Evolutionary conservation across 2,797 vertebrate genomes (phyloP), one percentile per base, ranked within the genome.

Genomic region (Catamblyrhynchus diadema): DNA sequence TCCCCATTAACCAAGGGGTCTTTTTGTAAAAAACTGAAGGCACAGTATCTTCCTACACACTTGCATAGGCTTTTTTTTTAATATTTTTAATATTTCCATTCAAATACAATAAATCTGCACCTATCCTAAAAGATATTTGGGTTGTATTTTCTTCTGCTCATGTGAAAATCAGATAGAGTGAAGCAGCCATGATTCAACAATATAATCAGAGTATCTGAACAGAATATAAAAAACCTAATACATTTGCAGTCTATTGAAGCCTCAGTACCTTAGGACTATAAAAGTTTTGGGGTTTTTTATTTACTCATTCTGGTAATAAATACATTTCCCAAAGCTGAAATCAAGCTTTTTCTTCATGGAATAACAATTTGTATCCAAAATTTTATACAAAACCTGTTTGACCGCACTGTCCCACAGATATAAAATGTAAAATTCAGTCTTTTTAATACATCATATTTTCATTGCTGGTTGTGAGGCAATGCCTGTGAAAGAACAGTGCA

Each of bases 111-210:
- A 95, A 94, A 95, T 85, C 92, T 86, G 27, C 61, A 94, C 28
- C 53, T 88, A 91, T 91, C 64, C 81, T 86, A 94, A 82, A 86
- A 73, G 60, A 86, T 86, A 96, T 92, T 93, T 96, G 93, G 73
- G 35, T 94, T 77, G 28, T 66, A 93, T 90, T 94, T 93, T 90
- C 71, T 95, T 95, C 77, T 65, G 41, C 48, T 86, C 39, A 88
- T 53, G 51, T 91, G 73, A 96, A 96, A 96, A 97, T 92, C 90
- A 79, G 72, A 59, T 66, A 96, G 96, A 97, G 16, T 93, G 88
- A 95, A 95, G 66, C 75, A 95, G 62, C 59, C 79, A 73, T 78
- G 56, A 95, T 93, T 71, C 78, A 95, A 97, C 75, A 96, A 93
- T 44, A 93, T 45, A 95, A 95, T 81, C 12, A 88, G 86, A 95